These are phyloP conservation scores for Heliothis subflexa DNA, from an alignment of 1,140 invertebrate genomes.

Conservation along the genomic window DNA sequence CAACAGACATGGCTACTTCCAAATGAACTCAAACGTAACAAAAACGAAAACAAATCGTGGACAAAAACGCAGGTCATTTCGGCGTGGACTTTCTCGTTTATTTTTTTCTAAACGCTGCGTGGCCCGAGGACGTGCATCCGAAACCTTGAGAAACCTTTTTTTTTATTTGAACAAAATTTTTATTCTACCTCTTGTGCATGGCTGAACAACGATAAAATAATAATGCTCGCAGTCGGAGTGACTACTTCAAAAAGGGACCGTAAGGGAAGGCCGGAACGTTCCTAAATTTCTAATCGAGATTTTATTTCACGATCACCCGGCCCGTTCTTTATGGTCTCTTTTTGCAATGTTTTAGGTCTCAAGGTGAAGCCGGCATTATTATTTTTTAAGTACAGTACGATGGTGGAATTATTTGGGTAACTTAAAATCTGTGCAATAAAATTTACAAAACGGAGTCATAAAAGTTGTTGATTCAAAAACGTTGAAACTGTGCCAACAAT, in stretches of 20 bases:
- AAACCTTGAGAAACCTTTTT: constrained; percentile 75
- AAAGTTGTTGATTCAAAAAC: constrained; percentile 49
- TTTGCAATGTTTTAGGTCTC: constrained; percentile 70
- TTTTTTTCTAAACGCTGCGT: constrained; percentile 78
- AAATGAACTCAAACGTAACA: constrained; percentile 85
- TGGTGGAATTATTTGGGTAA: constrained; percentile 43
- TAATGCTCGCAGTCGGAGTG: constrained; percentile 66
- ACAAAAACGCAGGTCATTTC: constrained; percentile 86
- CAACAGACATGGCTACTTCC: constrained; percentile 84
- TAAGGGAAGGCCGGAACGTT: constrained; percentile 68
- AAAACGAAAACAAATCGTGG: constrained; percentile 85
- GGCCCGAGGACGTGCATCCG: constrained; percentile 79
- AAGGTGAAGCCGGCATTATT: constrained; percentile 70
- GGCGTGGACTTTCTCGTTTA: constrained; percentile 78
- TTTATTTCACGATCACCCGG: constrained; percentile 71
- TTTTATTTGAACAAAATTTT: constrained; percentile 72
- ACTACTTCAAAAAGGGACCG: constrained; percentile 67
- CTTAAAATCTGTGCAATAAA: constrained; percentile 52
- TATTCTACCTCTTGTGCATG: constrained; percentile 71
- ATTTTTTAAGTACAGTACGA: constrained; percentile 47
- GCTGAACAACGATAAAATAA: constrained; percentile 80
- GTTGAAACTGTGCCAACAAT: constrained; percentile 58
- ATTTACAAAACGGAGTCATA: constrained; percentile 51
- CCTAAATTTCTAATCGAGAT: constrained; percentile 80
- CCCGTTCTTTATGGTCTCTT: constrained; percentile 67